Conservation (phyloP, 2,113 vertebrate species). For the Periophthalmodon schlosseri region DNA sequence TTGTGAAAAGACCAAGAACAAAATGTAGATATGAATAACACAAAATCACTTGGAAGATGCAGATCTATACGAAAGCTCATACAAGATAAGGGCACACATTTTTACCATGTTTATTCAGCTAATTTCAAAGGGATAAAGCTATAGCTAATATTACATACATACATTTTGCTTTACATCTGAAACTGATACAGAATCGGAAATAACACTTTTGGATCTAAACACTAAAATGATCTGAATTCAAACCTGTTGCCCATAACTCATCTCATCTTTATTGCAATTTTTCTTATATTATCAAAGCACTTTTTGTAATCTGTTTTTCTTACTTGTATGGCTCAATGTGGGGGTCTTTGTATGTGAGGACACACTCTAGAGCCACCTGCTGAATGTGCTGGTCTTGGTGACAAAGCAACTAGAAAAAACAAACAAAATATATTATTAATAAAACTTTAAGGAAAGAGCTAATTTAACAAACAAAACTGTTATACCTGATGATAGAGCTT, state of each 20-base stretch:
- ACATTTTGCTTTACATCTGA: no score
- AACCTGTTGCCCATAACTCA: no score
- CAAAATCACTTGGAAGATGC: not conserved
- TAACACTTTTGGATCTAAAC: no score
- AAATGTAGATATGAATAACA: not conserved
- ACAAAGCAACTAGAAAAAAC: conserved; percentile 81
- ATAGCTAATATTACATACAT: no score
- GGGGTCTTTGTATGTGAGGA: conserved; percentile 91
- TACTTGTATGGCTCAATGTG: conserved; percentile 91
- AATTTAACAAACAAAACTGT: not conserved
- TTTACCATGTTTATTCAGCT: no score
- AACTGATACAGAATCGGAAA: no score
- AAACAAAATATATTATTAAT: not conserved
- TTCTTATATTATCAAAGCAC: not conserved
- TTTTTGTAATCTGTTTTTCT: conserved; percentile 28
- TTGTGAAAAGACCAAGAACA: not conserved
- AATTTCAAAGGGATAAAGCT: no score
- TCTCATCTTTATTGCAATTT: not conserved
- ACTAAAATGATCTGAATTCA: no score
- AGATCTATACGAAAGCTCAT: no score
- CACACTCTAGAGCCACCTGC: conserved; percentile 87
- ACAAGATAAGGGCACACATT: no score
- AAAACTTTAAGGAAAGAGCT: not conserved
- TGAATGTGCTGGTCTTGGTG: conserved; percentile 94
- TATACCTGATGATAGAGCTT: conserved; percentile 88